Evolutionary conservation across 2,797 vertebrate species (phyloP).

Genomic region (Sebastes oblongus): DNA sequence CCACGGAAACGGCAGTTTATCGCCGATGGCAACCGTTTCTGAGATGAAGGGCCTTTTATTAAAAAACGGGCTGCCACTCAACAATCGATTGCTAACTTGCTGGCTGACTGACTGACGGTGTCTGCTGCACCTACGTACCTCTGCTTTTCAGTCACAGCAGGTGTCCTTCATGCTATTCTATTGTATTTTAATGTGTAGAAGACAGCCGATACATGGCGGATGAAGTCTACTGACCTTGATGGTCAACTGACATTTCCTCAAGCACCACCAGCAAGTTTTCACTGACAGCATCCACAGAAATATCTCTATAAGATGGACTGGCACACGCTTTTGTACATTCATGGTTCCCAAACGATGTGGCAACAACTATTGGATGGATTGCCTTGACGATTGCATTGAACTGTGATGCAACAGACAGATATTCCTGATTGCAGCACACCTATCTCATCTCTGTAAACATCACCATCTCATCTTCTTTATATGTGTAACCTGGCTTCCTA

Average conservation of each 20-base stretch:
- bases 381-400: neutral
- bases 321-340: neutral
- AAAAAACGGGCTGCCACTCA: slow-evolving; percentile 30
- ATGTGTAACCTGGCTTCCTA: neutral
- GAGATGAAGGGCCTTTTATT: slow-evolving; percentile 33
- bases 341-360: neutral
- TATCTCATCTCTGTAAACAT: neutral
- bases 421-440: neutral
- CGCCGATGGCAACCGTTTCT: slow-evolving; percentile 32
- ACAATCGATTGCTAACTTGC: slow-evolving; percentile 13
- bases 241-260: neutral
- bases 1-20: slow-evolving; percentile 50
- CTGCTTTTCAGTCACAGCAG: neutral
- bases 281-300: neutral
- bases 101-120: neutral
- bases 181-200: neutral
- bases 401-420: neutral
- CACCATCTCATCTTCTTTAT: neutral
- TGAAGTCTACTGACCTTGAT: neutral
- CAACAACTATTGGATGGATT: neutral
- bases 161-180: neutral
- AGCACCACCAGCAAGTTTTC: neutral
- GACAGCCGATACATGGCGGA: neutral
- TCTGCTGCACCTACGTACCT: neutral
- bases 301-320: neutral